Base-by-base conservation (phyloP, 2,888 invertebrate genomes). In the Euzophera pinguis region DNA sequence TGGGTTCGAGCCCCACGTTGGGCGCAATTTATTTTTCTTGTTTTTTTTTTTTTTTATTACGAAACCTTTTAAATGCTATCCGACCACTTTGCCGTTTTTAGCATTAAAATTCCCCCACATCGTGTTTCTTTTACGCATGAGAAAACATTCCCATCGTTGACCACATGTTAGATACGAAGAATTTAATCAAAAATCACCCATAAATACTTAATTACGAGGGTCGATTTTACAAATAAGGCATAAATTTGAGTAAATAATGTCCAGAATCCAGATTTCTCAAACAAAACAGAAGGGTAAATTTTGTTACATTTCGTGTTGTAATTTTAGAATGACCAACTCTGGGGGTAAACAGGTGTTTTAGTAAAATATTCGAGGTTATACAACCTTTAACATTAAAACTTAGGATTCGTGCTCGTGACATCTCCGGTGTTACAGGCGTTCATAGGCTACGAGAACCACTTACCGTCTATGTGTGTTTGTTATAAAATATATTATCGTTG, bases 1-100 rank as follows among this genome's bases (percentile, higher is more conserved):
- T 90, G 89, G 88, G 91, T 90, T 91, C 90, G 89, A 91, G 90
- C 90, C 90, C 90, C 90, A 90, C 89, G 90, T 90, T 90, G 90
- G 90, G 90, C 90, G 89, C 34, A 60, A 22, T 54, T 60, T 68
- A 74, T 82, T 84, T 73, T 54, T 16, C 17, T 49, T 17, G n/a
- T 32, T 32, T 32, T 48, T 38, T 13, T 27, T 38, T 17, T 12
- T 7, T 37, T 35, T 17, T 13, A 13, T 32, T 32, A 7, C 7
- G 7, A 32, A 10, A 7, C 10, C 4, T 29, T 29, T 29, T 7
- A 29, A 6, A 29, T 6, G 29, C 5, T 6, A 32, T 10, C 5
- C 7, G 9, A 1, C 32, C 10, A 32, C 10, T 6, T 8, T 32
- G 7, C 2, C 14, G 7, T 3, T 45, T 45, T 14, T 10, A 45